phyloP scores from a whole-genome alignment of 1,140 invertebrate genomes.

The Ruditapes philippinarum region DNA sequence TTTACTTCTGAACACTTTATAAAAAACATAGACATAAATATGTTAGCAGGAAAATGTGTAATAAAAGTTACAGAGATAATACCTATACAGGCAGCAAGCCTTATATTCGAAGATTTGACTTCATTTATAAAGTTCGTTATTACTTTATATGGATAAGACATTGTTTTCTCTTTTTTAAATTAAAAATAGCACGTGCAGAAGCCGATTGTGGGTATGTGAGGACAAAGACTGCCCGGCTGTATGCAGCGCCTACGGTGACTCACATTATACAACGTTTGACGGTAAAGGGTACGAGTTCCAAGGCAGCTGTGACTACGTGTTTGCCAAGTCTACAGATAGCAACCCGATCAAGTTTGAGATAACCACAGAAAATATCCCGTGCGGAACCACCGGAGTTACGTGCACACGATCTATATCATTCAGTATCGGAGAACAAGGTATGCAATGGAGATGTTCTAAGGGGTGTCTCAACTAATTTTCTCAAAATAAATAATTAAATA shows the following conservation, averaged over 20 bases:
- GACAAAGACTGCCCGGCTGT: constrained; percentile 85
- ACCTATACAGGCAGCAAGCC: too few relatives aligned
- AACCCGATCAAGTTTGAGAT: constrained; percentile 78
- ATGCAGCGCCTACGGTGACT: constrained; percentile 90
- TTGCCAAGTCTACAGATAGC: constrained; percentile 89
- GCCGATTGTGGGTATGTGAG: constrained; percentile 82
- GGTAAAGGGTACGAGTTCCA: constrained; percentile 94
- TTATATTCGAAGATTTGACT: too few relatives aligned
- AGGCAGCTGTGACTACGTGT: constrained; percentile 93
- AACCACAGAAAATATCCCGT: constrained; percentile 91
- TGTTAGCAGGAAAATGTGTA: too few relatives aligned
- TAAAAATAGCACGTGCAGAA: constrained; percentile 79
- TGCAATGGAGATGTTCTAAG: too few relatives aligned
- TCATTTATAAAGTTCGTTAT: too few relatives aligned
- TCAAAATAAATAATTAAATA: background rate
- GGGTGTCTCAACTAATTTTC: background rate
- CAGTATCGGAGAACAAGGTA: constrained; percentile 86
- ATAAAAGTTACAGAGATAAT: too few relatives aligned
- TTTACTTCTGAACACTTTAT: too few relatives aligned
- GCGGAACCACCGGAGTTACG: constrained; percentile 94
- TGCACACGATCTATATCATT: constrained; percentile 94
- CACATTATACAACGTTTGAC: constrained; percentile 95
- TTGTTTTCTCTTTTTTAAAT: too few relatives aligned
- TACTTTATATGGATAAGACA: too few relatives aligned
- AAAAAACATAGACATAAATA: too few relatives aligned